A percentile compares a stretch with the other conserved stretches of the same genome.
Evolutionary conservation across 1,140 invertebrate species (phyloP).

Genomic region (Lycorma delicatula): DNA sequence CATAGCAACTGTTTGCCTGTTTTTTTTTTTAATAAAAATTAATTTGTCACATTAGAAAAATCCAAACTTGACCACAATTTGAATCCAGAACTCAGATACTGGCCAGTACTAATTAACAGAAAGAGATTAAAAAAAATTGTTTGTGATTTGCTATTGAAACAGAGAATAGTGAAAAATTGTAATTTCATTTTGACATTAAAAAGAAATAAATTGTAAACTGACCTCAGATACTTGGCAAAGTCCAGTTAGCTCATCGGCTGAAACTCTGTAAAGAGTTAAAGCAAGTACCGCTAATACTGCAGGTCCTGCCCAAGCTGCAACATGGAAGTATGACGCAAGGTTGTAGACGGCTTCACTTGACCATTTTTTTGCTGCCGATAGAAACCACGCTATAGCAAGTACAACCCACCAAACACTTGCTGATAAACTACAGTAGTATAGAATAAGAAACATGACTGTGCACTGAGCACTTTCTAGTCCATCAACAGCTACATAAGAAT

Average conservation of each 20-base stretch:
- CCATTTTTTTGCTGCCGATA: slow-evolving; percentile 80
- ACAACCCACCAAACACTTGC: slow-evolving; percentile 78
- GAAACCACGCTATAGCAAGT: slow-evolving; percentile 72
- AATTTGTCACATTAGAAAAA: too few species aligned
- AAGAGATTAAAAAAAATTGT: too few species aligned
- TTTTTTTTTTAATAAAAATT: too few species aligned
- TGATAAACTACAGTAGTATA: slow-evolving; percentile 73
- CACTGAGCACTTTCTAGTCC: slow-evolving; percentile 71
- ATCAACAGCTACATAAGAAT: slow-evolving; percentile 49
- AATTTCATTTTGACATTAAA: too few species aligned
- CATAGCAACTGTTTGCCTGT: too few species aligned
- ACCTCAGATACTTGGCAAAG: slow-evolving; percentile 31
- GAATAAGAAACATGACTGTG: slow-evolving; percentile 72
- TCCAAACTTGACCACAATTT: too few species aligned
- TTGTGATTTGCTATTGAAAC: too few species aligned
- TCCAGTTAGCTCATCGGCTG: slow-evolving; percentile 79
- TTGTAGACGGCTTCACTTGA: slow-evolving; percentile 79
- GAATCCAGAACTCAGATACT: too few species aligned
- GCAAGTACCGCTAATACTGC: slow-evolving; percentile 79
- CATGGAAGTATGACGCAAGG: slow-evolving; percentile 61
- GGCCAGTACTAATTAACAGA: too few species aligned
- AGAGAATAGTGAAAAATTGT: too few species aligned
- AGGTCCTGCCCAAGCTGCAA: slow-evolving; percentile 79
- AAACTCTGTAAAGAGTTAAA: slow-evolving; percentile 73
- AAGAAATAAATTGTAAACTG: neutral